Evolutionary conservation across 2,113 vertebrate species (phyloP), one percentile per base, ranked within the genome.

Genomic region (Perognathus longimembris): DNA sequence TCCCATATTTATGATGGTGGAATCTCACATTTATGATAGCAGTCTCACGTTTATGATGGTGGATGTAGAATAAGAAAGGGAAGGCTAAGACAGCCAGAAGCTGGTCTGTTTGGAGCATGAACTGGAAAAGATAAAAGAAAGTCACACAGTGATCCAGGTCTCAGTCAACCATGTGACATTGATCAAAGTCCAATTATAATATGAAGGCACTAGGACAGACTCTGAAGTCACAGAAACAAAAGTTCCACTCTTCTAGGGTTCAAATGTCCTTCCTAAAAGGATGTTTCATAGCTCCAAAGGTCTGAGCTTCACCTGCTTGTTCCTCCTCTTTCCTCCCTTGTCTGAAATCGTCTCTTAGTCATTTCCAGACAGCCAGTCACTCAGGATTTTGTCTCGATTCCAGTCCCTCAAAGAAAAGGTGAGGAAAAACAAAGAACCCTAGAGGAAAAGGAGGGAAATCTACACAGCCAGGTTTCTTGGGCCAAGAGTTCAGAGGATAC

Each of bases 81-180:
- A 0, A 0, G 3, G n/a, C 10, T 4, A 61, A 40, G 28, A 40
- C 0, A 4, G 4, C 38, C 24, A 45, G n/a, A 64, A 66, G 24
- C 45, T 67, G 28, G 15, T 20, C 1, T 63, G 15, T 50, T 79
- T 24, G 74, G 40, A 57, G 30, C 40, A 34, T 75, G 79, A 45
- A 1, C 12, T 38, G 40, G 26, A 57, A 34, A 14, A 45, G 67
- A 63, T 0, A 12, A 22, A 24, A 54, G 50, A 87, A 34, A 9
- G 54, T n/a, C 7, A 40, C 5, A 22, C 30, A 15, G 2, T 36
- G 66, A 85, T 50, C 67, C n/a, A 59, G 63, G 1, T 54, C 32
- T 59, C 38, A 38, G 34, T 40, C 34, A 34, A 38, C 28, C 45
- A 42, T 50, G 1, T 10, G 40, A 61, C 12, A 80, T 3, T 3